phyloP scores from a whole-genome alignment of 1,140 invertebrate genomes.

The Aphidius gifuensis region DNA sequence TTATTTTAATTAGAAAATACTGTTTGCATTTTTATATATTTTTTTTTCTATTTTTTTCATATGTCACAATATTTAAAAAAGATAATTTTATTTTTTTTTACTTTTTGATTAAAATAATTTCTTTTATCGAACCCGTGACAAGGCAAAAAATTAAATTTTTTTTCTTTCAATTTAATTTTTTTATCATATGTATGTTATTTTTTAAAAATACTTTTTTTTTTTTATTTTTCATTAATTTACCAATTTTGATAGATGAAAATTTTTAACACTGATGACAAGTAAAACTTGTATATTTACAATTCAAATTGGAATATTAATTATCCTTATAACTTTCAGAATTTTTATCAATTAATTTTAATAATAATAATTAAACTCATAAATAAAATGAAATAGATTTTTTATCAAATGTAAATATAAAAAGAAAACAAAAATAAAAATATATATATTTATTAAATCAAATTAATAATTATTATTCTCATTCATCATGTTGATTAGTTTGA shows the following conservation, averaged over 20 bases:
- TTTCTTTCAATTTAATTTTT: constrained; percentile 5
- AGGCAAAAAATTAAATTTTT: constrained; percentile 12
- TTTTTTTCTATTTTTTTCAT: background rate
- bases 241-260: background rate
- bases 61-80: background rate
- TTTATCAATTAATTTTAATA: too few species aligned
- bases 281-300: too few species aligned
- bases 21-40: constrained; percentile 8
- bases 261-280: background rate
- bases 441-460: too few species aligned
- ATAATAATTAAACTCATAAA: too few species aligned
- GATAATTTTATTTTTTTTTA: constrained; percentile 1
- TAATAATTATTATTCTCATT: too few species aligned
- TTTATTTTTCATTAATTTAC: background rate
- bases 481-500: too few species aligned
- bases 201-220: constrained; percentile 3
- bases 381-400: too few species aligned
- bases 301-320: too few species aligned
- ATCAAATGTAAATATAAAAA: too few species aligned
- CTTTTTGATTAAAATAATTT: background rate
- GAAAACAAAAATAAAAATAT: too few species aligned
- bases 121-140: constrained; percentile 8
- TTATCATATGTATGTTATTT: background rate
- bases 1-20: constrained; percentile 17
- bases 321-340: too few species aligned